phyloP scores from a whole-genome alignment of 2,113 vertebrate genomes.

The Ammodramus savannarum region DNA sequence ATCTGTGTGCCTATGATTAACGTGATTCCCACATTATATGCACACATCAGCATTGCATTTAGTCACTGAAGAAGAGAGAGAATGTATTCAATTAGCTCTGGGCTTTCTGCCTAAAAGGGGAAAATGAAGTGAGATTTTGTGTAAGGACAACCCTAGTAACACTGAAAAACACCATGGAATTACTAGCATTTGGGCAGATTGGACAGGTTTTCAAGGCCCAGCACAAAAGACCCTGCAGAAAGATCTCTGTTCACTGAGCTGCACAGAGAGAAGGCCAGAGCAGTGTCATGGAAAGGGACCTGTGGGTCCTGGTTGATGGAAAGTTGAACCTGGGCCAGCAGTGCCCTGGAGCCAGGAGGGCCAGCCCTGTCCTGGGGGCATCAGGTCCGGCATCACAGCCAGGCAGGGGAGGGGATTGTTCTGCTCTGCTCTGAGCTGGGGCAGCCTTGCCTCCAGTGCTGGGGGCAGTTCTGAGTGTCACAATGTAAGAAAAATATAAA shows the following conservation, averaged over 20 bases:
- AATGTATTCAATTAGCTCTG: constrained; percentile 58
- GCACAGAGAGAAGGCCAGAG: neutral
- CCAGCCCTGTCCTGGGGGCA: neutral
- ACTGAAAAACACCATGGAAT: neutral
- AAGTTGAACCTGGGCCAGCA: neutral
- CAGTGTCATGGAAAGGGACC: neutral
- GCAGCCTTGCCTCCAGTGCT: rapidly evolving
- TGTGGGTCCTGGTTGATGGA: rapidly evolving
- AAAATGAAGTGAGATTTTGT: constrained; percentile 63
- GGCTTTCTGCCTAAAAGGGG: constrained; percentile 56
- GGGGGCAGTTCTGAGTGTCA: neutral
- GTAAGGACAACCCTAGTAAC: constrained; percentile 5
- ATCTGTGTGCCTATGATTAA: constrained; percentile 57
- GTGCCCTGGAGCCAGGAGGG: neutral
- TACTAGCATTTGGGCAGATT: constrained; percentile 19
- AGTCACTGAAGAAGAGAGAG: constrained; percentile 55
- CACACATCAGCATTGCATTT: constrained; percentile 63
- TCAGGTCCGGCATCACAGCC: neutral
- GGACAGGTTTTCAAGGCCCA: neutral
- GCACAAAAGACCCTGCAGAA: constrained; percentile 15
- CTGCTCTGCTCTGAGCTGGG: neutral
- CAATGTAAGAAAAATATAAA: neutral
- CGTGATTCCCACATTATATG: constrained; percentile 66
- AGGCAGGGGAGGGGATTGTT: neutral
- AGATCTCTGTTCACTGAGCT: neutral